Evolutionary conservation across 2,888 invertebrate species (phyloP), one percentile per base, ranked within the genome.

Genomic region (Sinodicranocentrus sp.): DNA sequence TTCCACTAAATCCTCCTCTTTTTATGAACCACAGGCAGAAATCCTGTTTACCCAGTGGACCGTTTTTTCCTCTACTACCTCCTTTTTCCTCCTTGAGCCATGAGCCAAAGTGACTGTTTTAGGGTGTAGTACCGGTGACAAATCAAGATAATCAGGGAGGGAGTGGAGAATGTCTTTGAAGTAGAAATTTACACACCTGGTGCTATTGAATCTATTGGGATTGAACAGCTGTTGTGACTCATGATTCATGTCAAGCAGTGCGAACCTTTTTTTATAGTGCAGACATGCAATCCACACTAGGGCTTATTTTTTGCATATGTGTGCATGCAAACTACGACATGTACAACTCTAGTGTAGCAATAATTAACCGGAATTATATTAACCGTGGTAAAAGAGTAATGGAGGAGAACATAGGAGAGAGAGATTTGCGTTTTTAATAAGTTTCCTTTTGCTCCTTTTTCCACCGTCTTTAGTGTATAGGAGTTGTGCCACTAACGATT

Each of bases 401-500:
- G 39, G 19, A 57, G 15, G 15, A n/a, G 15, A 63, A 63, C 8
- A 57, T 6, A 57, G 48, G 10, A 48, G 13, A 48, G 13, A 48
- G 6, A 52, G 61, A 54, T 63, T 80, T 80, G n/a, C 26, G 17
- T 57, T 67, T 80, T 82, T 68, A 67, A 82, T 67, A 57, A 82
- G 59, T 57, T 82, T 67, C 67, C 68, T 67, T 25, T 67, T 28
- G 54, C 17, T 67, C 52, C 67, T 63, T 1, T 61, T n/a, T 26
- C 25, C 25, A 15, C 44, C 26, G 17, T 33, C 48, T 61, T 43
- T 61, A 70, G 21, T 57, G n/a, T 48, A n/a, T n/a, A 21, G 65
- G 75, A 33, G 52, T 52, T 39, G 71, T 82, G 71, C 70, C 71
- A 59, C 76, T 86, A 88, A 87, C 88, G 88, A 87, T 87, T 87